Evolutionary conservation across 2,888 invertebrate genomes (phyloP), one percentile per base, ranked within the genome.

Genomic region (Ochlodes sylvanus): DNA sequence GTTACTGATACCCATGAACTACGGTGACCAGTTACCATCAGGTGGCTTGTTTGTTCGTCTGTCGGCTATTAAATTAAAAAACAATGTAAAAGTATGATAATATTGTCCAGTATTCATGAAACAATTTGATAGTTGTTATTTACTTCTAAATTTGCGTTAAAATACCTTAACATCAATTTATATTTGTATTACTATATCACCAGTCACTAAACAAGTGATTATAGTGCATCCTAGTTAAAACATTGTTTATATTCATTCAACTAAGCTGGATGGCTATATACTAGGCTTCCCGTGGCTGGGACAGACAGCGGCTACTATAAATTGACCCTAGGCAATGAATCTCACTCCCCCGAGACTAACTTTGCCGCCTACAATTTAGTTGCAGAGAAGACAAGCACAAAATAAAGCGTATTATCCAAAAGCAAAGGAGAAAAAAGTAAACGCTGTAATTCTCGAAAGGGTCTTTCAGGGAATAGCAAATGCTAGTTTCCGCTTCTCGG

Each of bases 401-500:
- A 27, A 58, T 65, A 65, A 50, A 38, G 34, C 15, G 21, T 17
- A 65, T 27, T 66, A 54, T 60, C 41, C 44, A 19, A 60, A 60
- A 60, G 47, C 56, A 64, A 47, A 63, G 12, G 38, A 57, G 50
- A 64, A 55, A 66, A 58, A 50, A 60, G 27, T 42, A 27, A 42
- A 58, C 41, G 38, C 21, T 50, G 57, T 38, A 42, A 61, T 61
- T 61, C 66, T 62, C 68, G 62, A 68, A 60, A 67, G 67, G 67
- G 77, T 75, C 76, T 79, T 80, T 79, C 73, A 71, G 77, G 79
- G 81, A 79, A 80, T 76, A 75, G 79, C 76, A 77, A 75, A 78
- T 78, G 78, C 77, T 76, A 75, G 75, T 81, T 85, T 88, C 87
- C 88, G 85, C 81, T 81, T 79, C 79, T 75, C 75, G 76, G 76